A percentile compares a stretch with the other conserved stretches of the same genome.
These are phyloP conservation scores for Agrochola lychnidis DNA, from an alignment of 2,888 invertebrate species.

Conservation along the genomic window DNA sequence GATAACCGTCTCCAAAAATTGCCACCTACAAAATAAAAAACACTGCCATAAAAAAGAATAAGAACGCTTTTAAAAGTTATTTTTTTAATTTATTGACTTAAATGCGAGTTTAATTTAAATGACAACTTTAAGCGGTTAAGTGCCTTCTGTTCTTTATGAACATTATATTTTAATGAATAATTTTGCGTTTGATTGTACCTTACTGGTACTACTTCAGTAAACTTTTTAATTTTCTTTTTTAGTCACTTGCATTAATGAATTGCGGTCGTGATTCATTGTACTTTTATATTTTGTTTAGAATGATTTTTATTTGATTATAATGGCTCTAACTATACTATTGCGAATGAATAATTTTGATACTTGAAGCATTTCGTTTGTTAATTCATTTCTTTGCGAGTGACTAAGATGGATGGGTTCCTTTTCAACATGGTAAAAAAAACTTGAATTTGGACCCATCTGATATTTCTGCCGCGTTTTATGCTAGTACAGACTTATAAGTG, in stretches of 20 bases:
- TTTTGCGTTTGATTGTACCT: conserved; percentile 58
- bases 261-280: conserved; percentile 8
- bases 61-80: conserved; percentile 57
- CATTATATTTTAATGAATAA: conserved; percentile 62
- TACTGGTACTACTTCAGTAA: conserved; percentile 45
- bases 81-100: conserved; percentile 63
- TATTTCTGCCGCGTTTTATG: conserved; percentile 27
- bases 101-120: conserved; percentile 57
- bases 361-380: conserved; percentile 30
- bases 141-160: conserved; percentile 68
- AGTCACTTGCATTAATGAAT: conserved; percentile 57
- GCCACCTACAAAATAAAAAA: conserved; percentile 73
- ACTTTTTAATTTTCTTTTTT: conserved; percentile 21
- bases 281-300: conserved; percentile 19
- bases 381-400: conserved; percentile 57
- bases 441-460: conserved; percentile 42
- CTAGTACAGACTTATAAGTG: conserved; percentile 40
- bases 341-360: conserved; percentile 24
- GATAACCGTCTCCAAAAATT: conserved; percentile 69
- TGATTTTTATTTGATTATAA: conserved; percentile 22
- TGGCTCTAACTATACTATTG: conserved; percentile 5
- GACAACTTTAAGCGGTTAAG: conserved; percentile 64
- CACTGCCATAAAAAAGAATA: conserved; percentile 83
- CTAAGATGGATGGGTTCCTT: conserved; percentile 34
- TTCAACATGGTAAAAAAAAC: conserved; percentile 27